Percentiles rank a stretch among this genome's conserved stretches.
phyloP scores from a whole-genome alignment of 37 sponge, comb jelly and placozoan species.

The Spongia lamella region DNA sequence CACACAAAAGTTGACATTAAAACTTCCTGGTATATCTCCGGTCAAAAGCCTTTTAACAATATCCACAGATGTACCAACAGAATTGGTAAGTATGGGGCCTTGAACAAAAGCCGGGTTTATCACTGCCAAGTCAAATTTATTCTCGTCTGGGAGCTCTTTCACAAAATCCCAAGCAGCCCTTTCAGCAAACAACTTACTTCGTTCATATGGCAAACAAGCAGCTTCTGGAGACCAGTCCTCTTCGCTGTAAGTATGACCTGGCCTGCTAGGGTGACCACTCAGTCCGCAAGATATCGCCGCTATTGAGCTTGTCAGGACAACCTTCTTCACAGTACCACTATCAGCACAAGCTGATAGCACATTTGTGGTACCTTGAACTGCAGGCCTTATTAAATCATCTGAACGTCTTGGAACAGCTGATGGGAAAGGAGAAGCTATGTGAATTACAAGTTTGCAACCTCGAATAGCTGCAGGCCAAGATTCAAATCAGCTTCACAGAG shows the following conservation, averaged over 20 bases:
- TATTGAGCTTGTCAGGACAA: slow-evolving; percentile 88
- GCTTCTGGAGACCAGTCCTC: slow-evolving; percentile 74
- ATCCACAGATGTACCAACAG: slow-evolving; percentile 22
- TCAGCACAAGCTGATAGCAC: slow-evolving; percentile 83
- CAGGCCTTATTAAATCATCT: slow-evolving; percentile 49
- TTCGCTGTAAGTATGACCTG: slow-evolving; percentile 67
- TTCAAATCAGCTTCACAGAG: slow-evolving; percentile 84
- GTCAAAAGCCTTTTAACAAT: slow-evolving; percentile 32
- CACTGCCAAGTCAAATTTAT: slow-evolving; percentile 78
- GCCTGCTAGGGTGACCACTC: slow-evolving; percentile 33
- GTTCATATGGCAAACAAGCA: slow-evolving; percentile 52
- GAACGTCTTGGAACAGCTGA: slow-evolving; percentile 1
- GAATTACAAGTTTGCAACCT: slow-evolving; percentile 80
- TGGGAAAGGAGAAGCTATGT: slow-evolving; percentile 89
- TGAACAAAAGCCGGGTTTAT: slow-evolving; percentile 69
- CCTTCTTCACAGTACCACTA: slow-evolving; percentile 77
- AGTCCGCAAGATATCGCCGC: slow-evolving; percentile 74
- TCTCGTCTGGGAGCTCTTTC: slow-evolving; percentile 46
- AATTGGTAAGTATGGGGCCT: slow-evolving; percentile 75
- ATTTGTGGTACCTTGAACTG: slow-evolving; percentile 79
- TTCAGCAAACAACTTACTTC: slow-evolving; percentile 86
- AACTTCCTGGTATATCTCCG: slow-evolving; percentile 57
- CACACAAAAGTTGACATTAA: slow-evolving; percentile 40
- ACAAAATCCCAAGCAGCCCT: slow-evolving; percentile 84
- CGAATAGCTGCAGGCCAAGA: slow-evolving; percentile 79